phyloP scores from a whole-genome alignment of 2,888 invertebrate species.

The Lacanobia wlatinum region DNA sequence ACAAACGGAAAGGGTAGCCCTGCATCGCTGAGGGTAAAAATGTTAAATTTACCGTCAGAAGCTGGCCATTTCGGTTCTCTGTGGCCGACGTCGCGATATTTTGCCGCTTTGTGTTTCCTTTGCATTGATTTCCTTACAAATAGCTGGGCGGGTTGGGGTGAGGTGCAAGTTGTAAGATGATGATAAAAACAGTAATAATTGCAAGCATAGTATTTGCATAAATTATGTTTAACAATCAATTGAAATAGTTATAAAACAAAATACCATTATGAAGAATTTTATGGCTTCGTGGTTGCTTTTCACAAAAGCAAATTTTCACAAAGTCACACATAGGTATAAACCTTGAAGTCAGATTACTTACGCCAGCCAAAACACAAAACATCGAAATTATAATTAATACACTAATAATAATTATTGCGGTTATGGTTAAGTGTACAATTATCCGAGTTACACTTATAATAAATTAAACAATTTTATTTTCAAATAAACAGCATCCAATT shows the following conservation, averaged over 20 bases:
- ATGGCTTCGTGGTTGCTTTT: not conserved
- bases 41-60: constrained; percentile 83
- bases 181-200: not conserved
- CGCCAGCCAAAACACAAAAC: too few relatives aligned
- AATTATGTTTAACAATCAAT: not conserved
- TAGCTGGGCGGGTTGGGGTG: constrained; percentile 71
- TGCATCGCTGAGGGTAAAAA: constrained; percentile 68
- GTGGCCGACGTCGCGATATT: constrained; percentile 86
- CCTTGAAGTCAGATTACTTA: too few relatives aligned
- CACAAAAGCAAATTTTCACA: not conserved
- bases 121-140: constrained; percentile 86
- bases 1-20: constrained; percentile 79
- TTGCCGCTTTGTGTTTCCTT: constrained; percentile 86
- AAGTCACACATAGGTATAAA: too few relatives aligned
- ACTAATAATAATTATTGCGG: too few relatives aligned
- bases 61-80: constrained; percentile 84
- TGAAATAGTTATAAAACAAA: not conserved
- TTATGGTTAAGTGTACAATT: too few relatives aligned
- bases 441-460: too few relatives aligned
- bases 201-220: not conserved
- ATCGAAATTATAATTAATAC: too few relatives aligned
- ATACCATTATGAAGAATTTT: not conserved
- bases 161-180: constrained; percentile 64
- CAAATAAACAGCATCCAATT: too few relatives aligned
- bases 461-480: too few relatives aligned